Evolutionary conservation across 1,140 invertebrate genomes (phyloP).

Genomic region (Caenorhabditis briggsae): DNA sequence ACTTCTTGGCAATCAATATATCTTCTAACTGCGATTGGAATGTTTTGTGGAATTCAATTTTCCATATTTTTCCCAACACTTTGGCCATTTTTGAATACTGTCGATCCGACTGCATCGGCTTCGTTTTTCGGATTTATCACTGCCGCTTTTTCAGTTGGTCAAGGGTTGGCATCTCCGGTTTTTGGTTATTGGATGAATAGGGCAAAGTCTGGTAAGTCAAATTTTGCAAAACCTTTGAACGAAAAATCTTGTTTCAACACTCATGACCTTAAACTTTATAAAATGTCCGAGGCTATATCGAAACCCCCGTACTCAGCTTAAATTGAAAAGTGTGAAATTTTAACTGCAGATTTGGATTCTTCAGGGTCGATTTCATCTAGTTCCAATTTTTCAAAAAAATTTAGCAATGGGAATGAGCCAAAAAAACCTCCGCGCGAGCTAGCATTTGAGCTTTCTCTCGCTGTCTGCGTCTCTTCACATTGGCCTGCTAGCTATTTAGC

Average conservation of each 20-base stretch:
- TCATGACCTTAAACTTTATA: background rate
- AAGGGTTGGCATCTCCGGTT: conserved; percentile 47
- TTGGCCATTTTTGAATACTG: conserved; percentile 57
- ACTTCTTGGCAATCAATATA: conserved; percentile 53
- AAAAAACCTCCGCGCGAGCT: too few relatives aligned
- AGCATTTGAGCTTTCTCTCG: too few relatives aligned
- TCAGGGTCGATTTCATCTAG: too few relatives aligned
- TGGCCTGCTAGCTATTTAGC: too few relatives aligned
- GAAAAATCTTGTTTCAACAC: background rate
- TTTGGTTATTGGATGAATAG: conserved; percentile 61
- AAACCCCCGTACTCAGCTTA: too few relatives aligned
- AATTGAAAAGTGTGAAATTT: too few relatives aligned
- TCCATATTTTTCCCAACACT: conserved; percentile 58
- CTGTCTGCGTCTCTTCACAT: too few relatives aligned
- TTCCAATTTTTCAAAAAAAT: background rate
- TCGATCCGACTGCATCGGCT: conserved; percentile 49
- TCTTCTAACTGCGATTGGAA: conserved; percentile 47
- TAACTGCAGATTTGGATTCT: too few relatives aligned
- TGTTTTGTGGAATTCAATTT: conserved; percentile 60
- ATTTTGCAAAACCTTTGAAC: background rate
- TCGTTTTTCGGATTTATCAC: conserved; percentile 60
- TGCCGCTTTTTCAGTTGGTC: conserved; percentile 56
- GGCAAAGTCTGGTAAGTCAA: conserved; percentile 27
- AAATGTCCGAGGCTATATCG: too few relatives aligned
- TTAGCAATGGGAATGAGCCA: too few relatives aligned